Base-by-base conservation (phyloP, 2,888 invertebrate genomes). In the Sialis fuliginosa region DNA sequence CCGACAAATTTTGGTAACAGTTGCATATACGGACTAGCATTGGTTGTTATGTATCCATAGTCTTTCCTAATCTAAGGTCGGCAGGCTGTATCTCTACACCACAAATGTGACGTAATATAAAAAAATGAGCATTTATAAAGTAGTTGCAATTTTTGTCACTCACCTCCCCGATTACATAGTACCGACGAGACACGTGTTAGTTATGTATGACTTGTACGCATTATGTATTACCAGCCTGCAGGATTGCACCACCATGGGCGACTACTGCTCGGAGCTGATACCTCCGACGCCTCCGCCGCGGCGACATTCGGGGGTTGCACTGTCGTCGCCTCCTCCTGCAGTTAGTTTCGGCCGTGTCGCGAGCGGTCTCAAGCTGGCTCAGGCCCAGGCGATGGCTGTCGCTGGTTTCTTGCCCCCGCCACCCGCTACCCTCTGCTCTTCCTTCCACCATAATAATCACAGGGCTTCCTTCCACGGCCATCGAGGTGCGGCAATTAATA, bases 331-430 rank as follows among this genome's bases (percentile, higher is more conserved):
- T 31, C 13, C 45, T 42, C 50, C 47, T 48, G 49, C 32, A 53
- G 62, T 62, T 57, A 65, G 62, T 63, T 65, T 66, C 61, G 72
- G 67, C 61, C 77, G 68, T 58, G 72, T 81, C 54, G 79, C 79
- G 50, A 77, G 77, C 59, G 81, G 81, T 49, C 67, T 82, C 53
- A 78, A 77, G 61, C 66, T 81, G 56, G 79, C 79, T 53, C 80
- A 81, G 65, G 73, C 74, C 47, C 77, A 80, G 67, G 79, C 79
- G 49, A 79, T 81, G 73, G 80, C 80, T 51, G 74, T 75, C 51
- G 77, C 79, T 51, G 78, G 80, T 52, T 75, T 79, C 62, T 63
- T 76, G 57, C 74, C 75, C 45, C 69, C 70, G 10, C 41, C 42
- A 7, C 35, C 32, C n/a, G 42, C 35, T 22, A 34, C 46, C 10